Percentiles rank a stretch among this genome's conserved stretches.
phyloP scores from a whole-genome alignment of 2,113 vertebrate genomes.

The Psephotus haematonotus region DNA sequence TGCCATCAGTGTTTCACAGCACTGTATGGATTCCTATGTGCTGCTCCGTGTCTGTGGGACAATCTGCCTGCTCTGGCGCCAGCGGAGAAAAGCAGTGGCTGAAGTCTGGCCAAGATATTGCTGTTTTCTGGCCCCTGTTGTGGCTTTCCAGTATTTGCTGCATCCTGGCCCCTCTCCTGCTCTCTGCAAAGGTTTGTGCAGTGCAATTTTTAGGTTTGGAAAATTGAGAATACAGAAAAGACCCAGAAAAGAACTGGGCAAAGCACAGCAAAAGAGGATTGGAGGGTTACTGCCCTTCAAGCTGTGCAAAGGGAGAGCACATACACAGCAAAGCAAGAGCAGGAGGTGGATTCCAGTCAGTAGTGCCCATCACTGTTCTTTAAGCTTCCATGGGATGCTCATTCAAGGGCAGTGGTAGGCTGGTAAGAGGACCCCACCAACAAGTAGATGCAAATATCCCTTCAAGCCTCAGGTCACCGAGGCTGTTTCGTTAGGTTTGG shows the following conservation, averaged over 20 bases:
- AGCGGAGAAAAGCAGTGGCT: conserved; percentile 79
- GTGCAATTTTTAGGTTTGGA: not conserved
- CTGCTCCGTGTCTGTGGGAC: conserved; percentile 72
- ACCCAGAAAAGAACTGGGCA: not conserved
- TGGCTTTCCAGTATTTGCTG: conserved; percentile 78
- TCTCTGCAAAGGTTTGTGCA: conserved; percentile 71
- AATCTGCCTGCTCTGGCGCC: conserved; percentile 69
- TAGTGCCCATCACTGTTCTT: not conserved
- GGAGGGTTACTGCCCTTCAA: not conserved
- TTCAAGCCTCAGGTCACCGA: not conserved
- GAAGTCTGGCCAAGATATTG: conserved; percentile 82
- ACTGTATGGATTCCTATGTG: conserved; percentile 77
- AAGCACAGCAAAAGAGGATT: not conserved
- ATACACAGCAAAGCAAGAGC: not conserved
- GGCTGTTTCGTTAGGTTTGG: not conserved
- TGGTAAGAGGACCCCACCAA: not conserved
- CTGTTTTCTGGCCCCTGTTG: conserved; percentile 77
- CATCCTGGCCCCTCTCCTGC: conserved; percentile 79
- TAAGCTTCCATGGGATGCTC: not conserved
- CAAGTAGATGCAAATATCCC: not conserved
- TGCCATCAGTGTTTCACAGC: conserved; percentile 74
- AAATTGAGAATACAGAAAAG: not conserved
- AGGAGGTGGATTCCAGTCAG: not conserved
- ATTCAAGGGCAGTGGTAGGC: not conserved
- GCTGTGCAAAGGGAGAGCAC: not conserved